Conservation (phyloP, 1,140 invertebrate species). For the Drosophila virilis region DNA sequence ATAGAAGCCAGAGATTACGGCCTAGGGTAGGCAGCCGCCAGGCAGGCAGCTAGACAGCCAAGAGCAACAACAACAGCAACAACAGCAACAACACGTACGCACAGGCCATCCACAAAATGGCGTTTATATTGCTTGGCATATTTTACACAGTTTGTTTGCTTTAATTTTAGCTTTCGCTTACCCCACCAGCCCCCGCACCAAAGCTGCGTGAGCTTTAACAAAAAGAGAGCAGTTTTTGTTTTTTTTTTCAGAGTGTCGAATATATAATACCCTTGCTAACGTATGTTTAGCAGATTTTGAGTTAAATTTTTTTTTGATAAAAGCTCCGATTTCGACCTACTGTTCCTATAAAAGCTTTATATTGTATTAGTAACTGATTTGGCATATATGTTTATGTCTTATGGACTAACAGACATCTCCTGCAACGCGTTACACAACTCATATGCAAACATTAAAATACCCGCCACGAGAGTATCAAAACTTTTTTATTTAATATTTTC, state of each 20-base stretch:
- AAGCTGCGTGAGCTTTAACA: constrained; percentile 2
- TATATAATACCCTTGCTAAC: neutral
- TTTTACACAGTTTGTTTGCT: constrained; percentile 58
- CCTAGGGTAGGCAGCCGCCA: constrained; percentile 26
- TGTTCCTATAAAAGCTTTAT: too few relatives aligned
- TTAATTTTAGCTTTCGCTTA: constrained; percentile 43
- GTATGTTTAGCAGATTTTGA: too few relatives aligned
- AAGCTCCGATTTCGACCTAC: too few relatives aligned
- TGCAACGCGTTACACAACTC: too few relatives aligned
- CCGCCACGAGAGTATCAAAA: neutral
- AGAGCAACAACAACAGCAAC: constrained; percentile 28
- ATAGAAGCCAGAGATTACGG: constrained; percentile 28
- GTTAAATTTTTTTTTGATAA: too few relatives aligned
- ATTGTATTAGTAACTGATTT: too few relatives aligned
- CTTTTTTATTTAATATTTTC: constrained; percentile 1
- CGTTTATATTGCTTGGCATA: constrained; percentile 58
- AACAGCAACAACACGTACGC: constrained; percentile 42
- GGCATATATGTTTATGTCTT: too few relatives aligned
- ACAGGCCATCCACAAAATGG: constrained; percentile 49
- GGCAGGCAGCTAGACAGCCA: constrained; percentile 38
- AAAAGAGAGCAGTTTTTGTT: neutral
- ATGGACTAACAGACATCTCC: too few relatives aligned
- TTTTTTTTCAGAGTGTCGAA: neutral
- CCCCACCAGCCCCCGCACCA: neutral
- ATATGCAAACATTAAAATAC: neutral